phyloP scores from a whole-genome alignment of 2,888 invertebrate species.

The Troides aeacus region DNA sequence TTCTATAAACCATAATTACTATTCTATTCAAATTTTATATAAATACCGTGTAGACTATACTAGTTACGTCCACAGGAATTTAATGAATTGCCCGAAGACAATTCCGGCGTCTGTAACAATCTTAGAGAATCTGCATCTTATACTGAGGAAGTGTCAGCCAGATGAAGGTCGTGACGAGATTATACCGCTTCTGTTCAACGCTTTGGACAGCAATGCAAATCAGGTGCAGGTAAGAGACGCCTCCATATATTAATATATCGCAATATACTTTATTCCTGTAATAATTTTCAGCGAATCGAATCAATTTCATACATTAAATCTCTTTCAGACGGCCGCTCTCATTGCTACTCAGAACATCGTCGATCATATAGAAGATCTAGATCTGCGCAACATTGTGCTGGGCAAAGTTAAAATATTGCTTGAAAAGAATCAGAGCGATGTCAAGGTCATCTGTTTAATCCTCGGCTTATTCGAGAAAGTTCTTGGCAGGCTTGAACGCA shows the following conservation, averaged over 20 bases:
- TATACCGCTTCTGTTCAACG: conserved; percentile 90
- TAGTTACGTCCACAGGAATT: conserved; percentile 72
- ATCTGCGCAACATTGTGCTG: conserved; percentile 88
- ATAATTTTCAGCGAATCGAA: neutral
- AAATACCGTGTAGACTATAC: conserved; percentile 4
- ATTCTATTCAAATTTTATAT: too few relatives aligned
- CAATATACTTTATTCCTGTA: neutral
- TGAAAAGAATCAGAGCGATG: conserved; percentile 88
- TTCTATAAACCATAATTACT: too few relatives aligned
- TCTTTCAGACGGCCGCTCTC: conserved; percentile 89
- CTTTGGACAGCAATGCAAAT: conserved; percentile 92
- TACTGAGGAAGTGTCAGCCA: conserved; percentile 91
- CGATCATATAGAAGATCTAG: conserved; percentile 90
- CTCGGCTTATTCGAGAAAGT: conserved; percentile 90
- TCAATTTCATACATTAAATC: neutral
- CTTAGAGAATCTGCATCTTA: conserved; percentile 92
- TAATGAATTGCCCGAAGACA: conserved; percentile 88
- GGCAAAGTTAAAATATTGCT: conserved; percentile 90
- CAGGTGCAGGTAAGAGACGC: conserved; percentile 88
- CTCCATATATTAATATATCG: neutral
- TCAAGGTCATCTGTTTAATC: conserved; percentile 89
- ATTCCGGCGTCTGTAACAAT: conserved; percentile 93
- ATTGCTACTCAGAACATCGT: conserved; percentile 92
- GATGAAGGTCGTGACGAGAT: conserved; percentile 90
- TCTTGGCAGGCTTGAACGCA: conserved; percentile 90